phyloP scores from a whole-genome alignment of 2,888 invertebrate species.

The Cantharis rustica region DNA sequence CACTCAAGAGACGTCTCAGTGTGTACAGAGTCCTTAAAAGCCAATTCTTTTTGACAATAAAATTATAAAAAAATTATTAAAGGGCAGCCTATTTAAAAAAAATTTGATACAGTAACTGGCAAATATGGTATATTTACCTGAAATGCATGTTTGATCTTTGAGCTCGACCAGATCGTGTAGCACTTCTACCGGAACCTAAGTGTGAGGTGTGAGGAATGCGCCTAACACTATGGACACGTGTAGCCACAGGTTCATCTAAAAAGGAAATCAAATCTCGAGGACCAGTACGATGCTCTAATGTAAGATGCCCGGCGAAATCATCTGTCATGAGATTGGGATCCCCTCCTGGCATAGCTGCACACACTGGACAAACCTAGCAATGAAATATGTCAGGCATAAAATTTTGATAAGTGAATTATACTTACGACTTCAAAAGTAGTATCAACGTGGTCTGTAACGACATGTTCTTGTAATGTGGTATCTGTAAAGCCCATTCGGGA shows the following conservation, averaged over 20 bases:
- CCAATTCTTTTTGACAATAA: no score
- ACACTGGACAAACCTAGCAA: constrained; percentile 90
- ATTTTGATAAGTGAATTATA: constrained; percentile 26
- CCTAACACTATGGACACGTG: constrained; percentile 57
- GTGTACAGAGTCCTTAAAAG: no score
- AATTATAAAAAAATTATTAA: background rate
- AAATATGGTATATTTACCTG: constrained; percentile 58
- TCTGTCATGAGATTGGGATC: constrained; percentile 98
- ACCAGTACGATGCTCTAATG: constrained; percentile 82
- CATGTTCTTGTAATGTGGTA: constrained; percentile 87
- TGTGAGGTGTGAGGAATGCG: constrained; percentile 52
- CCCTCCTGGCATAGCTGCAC: constrained; percentile 94
- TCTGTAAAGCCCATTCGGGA: constrained; percentile 96
- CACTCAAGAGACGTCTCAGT: no score
- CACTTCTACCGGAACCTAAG: constrained; percentile 54
- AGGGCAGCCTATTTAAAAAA: background rate
- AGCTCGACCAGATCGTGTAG: constrained; percentile 61
- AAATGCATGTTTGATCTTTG: constrained; percentile 95
- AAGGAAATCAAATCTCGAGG: constrained; percentile 91
- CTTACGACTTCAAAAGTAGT: constrained; percentile 86
- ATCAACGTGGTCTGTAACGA: constrained; percentile 89
- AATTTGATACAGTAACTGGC: background rate
- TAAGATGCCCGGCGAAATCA: constrained; percentile 96
- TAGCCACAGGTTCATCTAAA: constrained; percentile 87
- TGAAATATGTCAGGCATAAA: background rate